Evolutionary conservation across 2,888 invertebrate genomes (phyloP), one percentile per base, ranked within the genome.

Genomic region (Cepaea hortensis): DNA sequence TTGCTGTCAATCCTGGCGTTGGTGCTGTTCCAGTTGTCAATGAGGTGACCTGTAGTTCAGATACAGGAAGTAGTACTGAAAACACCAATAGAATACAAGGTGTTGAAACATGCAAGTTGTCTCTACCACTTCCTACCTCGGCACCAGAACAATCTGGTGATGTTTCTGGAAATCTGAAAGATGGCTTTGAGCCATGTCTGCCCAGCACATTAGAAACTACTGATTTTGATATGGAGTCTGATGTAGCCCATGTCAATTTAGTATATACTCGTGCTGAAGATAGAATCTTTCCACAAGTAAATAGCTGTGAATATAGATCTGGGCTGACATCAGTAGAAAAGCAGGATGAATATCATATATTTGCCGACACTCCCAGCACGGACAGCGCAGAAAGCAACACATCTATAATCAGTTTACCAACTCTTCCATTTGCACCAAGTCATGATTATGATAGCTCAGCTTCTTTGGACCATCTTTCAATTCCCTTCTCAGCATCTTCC

Each of bases 141-240:
- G 3, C n/a, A 23, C 50, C 18, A 23, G 55, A 11, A 9, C 61
- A 79, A 23, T 55, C 77, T 79, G 55, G 61, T 13, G 73, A 15
- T n/a, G 23, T 0, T 55, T 61, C 55, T 55, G 46, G 48, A 5
- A n/a, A 3, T 79, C 79, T 35, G 20, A 62, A 35, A 62, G 46
- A 15, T 79, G 62, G 62, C 62, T 6, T 15, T 79, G 62, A 62
- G 35, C 1, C 62, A 15, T 62, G 35, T 61, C 7, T 23, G 15
- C 7, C 35, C 3, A 35, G 35, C 13, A 23, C 4, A 35, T 15
- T 23, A 62, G 62, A 79, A 23, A 13, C 20, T 15, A 13, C 77
- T 79, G 77, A 79, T 35, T 35, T 62, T 9, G 48, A 79, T 23
- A 79, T 79, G 61, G 62, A 79, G 62, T 20, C 35, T 15, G 79